Evolutionary conservation across 2,113 vertebrate genomes (phyloP), one percentile per base, ranked within the genome.

Genomic region (Austrofundulus limnaeus): DNA sequence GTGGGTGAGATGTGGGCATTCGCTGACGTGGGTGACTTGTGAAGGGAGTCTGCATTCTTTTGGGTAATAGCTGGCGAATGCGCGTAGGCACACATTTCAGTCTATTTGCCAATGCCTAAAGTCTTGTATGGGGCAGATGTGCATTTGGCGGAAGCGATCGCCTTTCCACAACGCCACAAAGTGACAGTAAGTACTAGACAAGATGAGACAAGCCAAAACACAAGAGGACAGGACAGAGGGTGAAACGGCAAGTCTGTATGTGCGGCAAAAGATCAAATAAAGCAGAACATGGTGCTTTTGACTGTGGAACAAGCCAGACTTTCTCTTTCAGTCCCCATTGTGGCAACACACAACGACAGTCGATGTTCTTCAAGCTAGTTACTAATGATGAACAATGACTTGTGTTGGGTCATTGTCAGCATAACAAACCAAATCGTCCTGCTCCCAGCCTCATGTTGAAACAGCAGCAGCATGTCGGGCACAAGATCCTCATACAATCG

Each of bases 341-440:
- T 37, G 31, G 8, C 31, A 34, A 34, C 31, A 34, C 31, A 34
- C 31, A 34, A 34, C 28, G 15, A 25, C 7, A 28, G 49, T 14
- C 24, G 6, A 51, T 51, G 23, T 65, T 70, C 43, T 61, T 57
- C 47, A 24, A 48, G 52, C 72, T 65, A 78, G 53, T 23, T 61
- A 14, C 53, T 46, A 61, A 73, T 66, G 46, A 76, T 66, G 31
- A 79, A 71, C 58, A 48, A 53, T 61, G 50, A 70, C 42, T 61
- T 78, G 49, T 82, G 48, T 73, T 73, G 73, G 31, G 31, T 5
- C 31, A 48, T 20, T 56, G 66, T 61, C 63, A 72, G 62, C 61
- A 75, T 76, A 75, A 81, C 62, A 20, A 54, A 72, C 66, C 56
- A 77, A 75, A 84, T 64, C 61, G 64, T 45, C 20, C 1, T 7